phyloP scores from a whole-genome alignment of 1,140 invertebrate genomes.

The Nilaparvata lugens region DNA sequence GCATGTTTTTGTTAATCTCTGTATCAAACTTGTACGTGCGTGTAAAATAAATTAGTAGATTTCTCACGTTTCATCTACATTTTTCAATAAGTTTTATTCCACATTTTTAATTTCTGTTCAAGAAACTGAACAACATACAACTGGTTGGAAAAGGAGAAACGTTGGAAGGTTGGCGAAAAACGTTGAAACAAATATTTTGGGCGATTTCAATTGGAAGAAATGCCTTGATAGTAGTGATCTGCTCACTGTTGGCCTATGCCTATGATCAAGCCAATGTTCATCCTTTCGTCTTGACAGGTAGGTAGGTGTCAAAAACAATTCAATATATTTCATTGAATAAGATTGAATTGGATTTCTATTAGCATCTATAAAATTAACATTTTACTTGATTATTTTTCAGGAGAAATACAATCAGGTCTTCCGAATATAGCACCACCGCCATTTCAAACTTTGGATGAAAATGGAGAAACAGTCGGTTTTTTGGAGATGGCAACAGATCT shows the following conservation, averaged over 20 bases:
- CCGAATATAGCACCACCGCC: not conserved
- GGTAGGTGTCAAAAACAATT: not conserved
- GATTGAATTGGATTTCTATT: too few relatives aligned
- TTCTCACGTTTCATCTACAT: too few relatives aligned
- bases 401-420: not conserved
- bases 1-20: too few relatives aligned
- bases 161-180: not conserved
- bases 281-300: not conserved
- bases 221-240: not conserved
- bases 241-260: not conserved
- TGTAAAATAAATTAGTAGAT: too few relatives aligned
- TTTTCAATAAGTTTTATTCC: too few relatives aligned
- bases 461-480: constrained; percentile 42
- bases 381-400: not conserved
- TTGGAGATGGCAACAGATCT: constrained; percentile 50
- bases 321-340: too few relatives aligned
- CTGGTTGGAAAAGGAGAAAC: too few relatives aligned
- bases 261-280: not conserved
- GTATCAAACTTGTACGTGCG: too few relatives aligned
- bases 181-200: not conserved
- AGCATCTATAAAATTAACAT: too few relatives aligned
- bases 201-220: not conserved
- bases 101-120: too few relatives aligned
- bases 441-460: not conserved
- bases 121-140: too few relatives aligned